Conservation (phyloP, 2,888 invertebrate genomes). For the Synergus umbraculus region DNA sequence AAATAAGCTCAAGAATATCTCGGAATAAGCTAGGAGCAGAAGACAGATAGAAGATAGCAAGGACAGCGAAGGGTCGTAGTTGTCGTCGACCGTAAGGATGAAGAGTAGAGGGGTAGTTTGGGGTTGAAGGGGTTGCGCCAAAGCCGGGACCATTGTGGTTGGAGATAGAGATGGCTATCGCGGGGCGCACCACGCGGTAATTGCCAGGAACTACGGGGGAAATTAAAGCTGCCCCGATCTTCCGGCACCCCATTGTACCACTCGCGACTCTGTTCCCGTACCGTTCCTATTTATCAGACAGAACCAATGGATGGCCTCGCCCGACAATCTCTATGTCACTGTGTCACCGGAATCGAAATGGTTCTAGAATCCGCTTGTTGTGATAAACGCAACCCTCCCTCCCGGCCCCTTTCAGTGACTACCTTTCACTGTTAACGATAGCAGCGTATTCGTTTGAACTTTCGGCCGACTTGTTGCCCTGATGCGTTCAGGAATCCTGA, state of each 20-base stretch:
- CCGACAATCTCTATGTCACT: conserved; percentile 71
- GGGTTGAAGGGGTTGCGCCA: conserved; percentile 54
- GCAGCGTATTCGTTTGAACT: background rate
- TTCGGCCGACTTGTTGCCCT: conserved; percentile 4
- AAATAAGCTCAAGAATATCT: conserved; percentile 48
- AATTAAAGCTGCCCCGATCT: conserved; percentile 76
- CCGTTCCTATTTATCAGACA: conserved; percentile 71
- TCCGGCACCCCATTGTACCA: conserved; percentile 70
- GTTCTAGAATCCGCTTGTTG: conserved; percentile 30
- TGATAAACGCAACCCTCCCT: background rate
- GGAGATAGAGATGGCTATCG: conserved; percentile 75
- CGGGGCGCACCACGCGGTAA: conserved; percentile 72
- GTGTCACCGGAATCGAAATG: conserved; percentile 72
- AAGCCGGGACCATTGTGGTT: conserved; percentile 69
- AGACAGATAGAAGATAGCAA: conserved; percentile 52
- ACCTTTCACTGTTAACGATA: conserved; percentile 13
- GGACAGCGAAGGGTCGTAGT: conserved; percentile 53
- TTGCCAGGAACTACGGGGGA: conserved; percentile 75
- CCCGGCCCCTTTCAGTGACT: background rate
- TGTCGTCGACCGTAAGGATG: conserved; percentile 52
- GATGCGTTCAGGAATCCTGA: conserved; percentile 2
- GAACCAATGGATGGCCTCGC: conserved; percentile 65
- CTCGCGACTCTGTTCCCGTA: conserved; percentile 68
- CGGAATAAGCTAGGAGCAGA: conserved; percentile 45
- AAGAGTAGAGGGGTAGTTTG: conserved; percentile 42